Conservation (phyloP, 2,797 vertebrate genomes). For the Forpus xanthops region DNA sequence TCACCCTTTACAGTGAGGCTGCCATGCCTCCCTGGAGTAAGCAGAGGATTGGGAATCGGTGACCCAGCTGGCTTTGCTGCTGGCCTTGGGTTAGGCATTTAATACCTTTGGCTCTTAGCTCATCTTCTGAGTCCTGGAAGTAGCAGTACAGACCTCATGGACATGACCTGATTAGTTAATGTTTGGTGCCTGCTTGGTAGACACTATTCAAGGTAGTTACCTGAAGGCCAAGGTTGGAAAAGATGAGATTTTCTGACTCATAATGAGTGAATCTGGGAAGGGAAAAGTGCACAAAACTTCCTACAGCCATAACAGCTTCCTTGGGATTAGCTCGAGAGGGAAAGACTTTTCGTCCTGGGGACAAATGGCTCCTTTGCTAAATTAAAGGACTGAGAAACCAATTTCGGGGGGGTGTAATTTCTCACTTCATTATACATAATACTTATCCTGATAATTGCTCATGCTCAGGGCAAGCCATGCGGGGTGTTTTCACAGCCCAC, state of each 20-base stretch:
- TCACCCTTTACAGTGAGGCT: background rate
- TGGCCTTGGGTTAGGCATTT: background rate
- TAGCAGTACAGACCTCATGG: background rate
- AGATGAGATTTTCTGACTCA: background rate
- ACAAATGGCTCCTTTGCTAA: background rate
- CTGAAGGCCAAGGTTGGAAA: background rate
- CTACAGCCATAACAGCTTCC: background rate
- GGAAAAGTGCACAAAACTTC: background rate
- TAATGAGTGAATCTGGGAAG: background rate
- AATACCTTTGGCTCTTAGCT: background rate
- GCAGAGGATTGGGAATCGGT: background rate
- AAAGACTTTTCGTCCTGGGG: background rate
- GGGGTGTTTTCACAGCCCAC: background rate
- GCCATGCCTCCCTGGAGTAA: background rate
- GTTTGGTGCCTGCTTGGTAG: background rate
- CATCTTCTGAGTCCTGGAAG: background rate
- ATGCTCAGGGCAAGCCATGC: background rate
- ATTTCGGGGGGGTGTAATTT: background rate
- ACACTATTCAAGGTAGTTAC: background rate
- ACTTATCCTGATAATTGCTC: background rate
- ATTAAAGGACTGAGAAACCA: background rate
- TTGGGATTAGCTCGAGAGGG: background rate
- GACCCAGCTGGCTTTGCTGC: background rate
- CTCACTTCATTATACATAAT: background rate
- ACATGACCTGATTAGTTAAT: background rate